Evolutionary conservation across 2,797 vertebrate genomes (phyloP).

Genomic region (Lemur catta): DNA sequence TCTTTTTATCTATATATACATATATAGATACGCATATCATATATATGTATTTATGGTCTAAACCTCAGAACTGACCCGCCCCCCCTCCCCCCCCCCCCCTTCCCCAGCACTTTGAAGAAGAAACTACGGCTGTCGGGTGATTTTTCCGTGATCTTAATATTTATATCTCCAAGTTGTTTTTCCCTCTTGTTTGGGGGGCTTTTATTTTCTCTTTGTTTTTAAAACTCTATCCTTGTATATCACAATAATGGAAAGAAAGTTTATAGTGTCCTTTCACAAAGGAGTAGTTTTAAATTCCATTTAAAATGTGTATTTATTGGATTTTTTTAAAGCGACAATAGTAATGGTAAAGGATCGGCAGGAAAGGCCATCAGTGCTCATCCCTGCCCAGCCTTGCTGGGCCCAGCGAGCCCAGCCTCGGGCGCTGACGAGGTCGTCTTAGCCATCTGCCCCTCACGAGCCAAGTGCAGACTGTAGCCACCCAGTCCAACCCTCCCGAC

Average conservation of each 20-base stretch:
- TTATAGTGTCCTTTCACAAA: slow-evolving; percentile 85
- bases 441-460: slow-evolving; percentile 55
- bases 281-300: slow-evolving; percentile 90
- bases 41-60: slow-evolving; percentile 80
- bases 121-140: slow-evolving; percentile 82
- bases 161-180: slow-evolving; percentile 82
- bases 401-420: not conserved
- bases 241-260: slow-evolving; percentile 77
- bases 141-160: slow-evolving; percentile 84
- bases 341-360: slow-evolving; percentile 72
- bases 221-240: slow-evolving; percentile 82
- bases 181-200: slow-evolving; percentile 54
- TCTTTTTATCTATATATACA: slow-evolving; percentile 81
- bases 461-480: slow-evolving; percentile 45
- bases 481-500: slow-evolving; percentile 14
- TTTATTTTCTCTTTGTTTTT: slow-evolving; percentile 82
- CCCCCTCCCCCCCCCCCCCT: slow-evolving; percentile 31
- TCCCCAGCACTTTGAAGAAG: slow-evolving; percentile 79
- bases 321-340: slow-evolving; percentile 78
- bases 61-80: slow-evolving; percentile 76
- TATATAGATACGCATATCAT: slow-evolving; percentile 83
- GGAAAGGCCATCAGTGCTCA: slow-evolving; percentile 39
- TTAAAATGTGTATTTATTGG: slow-evolving; percentile 88
- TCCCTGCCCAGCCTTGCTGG: not conserved
- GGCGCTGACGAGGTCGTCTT: slow-evolving; percentile 31